Evolutionary conservation across 2,113 vertebrate species (phyloP), one percentile per base, ranked within the genome.

Genomic region (Rhinoptilus africanus): DNA sequence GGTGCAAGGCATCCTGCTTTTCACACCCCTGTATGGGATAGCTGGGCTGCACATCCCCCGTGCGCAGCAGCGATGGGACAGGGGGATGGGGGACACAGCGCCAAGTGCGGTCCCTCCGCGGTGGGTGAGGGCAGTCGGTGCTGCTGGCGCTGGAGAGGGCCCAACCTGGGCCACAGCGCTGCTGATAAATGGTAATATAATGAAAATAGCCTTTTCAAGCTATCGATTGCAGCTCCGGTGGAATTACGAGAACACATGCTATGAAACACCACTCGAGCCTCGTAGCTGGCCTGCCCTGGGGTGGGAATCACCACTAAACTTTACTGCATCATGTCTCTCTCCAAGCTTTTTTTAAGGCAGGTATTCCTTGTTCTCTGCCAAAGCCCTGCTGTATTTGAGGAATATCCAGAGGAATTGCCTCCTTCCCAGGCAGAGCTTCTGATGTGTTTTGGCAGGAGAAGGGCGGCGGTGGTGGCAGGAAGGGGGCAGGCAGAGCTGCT

Each of bases 171-270:
- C 63, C 17, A 14, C 24, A 17, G 72, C 15, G 12, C 76, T 75
- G 80, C 85, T 69, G 77, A 26, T 53, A 22, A 56, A 78, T n/a
- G 53, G 59, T 10, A 22, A 53, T 27, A 32, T 14, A 51, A 72
- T 73, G 45, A 48, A 66, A 81, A 79, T 50, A 20, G 12, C 35
- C 35, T 79, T 83, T 71, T 71, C 18, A 1, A 27, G 0, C 62
- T 32, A 76, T 64, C 0, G 2, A 22, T 89, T 0, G 0, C 64
- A 21, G 21, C 51, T 87, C 41, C 0, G 1, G 28, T 30, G 34
- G 47, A 54, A 45, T 60, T 68, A 24, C 0, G 2, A 80, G 72
- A 77, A 16, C 39, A 26, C 0, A 0, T 39, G 59, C 80, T 81
- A 2, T 57, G 50, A 32, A 30, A 20, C 19, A 19, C 23, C 5